A percentile compares a stretch with the other conserved stretches of the same genome.
These are phyloP conservation scores for Calosoma granatense DNA, from an alignment of 1,140 invertebrate genomes.

Conservation along the genomic window DNA sequence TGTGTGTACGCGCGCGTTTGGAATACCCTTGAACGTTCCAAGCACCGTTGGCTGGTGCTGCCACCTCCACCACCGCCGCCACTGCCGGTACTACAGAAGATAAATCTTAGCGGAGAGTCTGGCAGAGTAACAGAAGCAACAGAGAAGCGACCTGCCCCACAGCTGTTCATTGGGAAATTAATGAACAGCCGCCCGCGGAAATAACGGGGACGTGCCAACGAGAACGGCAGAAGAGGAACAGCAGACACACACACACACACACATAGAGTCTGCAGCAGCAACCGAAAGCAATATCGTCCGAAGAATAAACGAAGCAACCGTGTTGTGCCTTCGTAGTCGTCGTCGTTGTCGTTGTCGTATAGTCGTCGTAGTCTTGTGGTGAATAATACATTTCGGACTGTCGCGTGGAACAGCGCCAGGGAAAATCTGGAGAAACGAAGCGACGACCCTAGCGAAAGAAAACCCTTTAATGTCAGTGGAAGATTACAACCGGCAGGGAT, in stretches of 20 bases:
- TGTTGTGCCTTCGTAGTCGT: neutral
- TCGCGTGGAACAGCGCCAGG: too few relatives aligned
- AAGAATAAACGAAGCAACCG: constrained; percentile 8
- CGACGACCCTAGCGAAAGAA: too few relatives aligned
- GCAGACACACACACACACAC: too few relatives aligned
- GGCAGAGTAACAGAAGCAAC: neutral
- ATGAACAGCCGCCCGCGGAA: constrained; percentile 5
- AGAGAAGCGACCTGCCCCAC: constrained; percentile 3
- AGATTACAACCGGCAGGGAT: too few relatives aligned
- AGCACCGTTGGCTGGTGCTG: neutral
- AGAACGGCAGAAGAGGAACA: too few relatives aligned
- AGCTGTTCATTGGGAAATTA: constrained; percentile 8
- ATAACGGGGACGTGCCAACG: constrained; percentile 7
- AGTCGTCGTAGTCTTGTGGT: too few relatives aligned
- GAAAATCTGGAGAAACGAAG: neutral
- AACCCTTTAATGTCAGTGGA: too few relatives aligned
- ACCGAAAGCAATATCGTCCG: constrained; percentile 7
- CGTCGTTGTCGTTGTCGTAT: too few relatives aligned
- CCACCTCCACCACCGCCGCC: neutral
- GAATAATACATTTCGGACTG: constrained; percentile 9
- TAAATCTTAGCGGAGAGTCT: constrained; percentile 2
- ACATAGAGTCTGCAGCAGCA: neutral
- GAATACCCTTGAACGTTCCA: neutral
- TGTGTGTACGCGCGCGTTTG: neutral
- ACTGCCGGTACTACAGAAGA: neutral